Base-by-base conservation (phyloP, 2,113 vertebrate genomes). In the Pseudopipra pipra region DNA sequence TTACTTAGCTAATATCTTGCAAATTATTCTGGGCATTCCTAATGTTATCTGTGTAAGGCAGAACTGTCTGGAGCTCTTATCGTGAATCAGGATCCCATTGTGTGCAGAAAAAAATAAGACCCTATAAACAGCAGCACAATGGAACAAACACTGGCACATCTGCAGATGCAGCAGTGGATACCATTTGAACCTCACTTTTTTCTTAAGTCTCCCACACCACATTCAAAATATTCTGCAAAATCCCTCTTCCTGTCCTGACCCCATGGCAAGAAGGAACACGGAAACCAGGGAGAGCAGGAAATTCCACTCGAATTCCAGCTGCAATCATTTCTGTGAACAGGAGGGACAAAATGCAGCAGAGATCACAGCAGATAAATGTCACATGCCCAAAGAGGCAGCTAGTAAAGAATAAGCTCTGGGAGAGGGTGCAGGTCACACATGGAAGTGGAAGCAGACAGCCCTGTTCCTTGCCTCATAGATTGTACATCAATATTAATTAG, bases 271-370 rank as follows among this genome's bases (percentile, higher is more conserved):
- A 89, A 70, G 77, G 89, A 95, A 92, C 86, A 79, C 6, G 0
- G 94, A 95, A 95, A 92, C 77, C 78, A 73, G 76, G 73, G 88
- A 96, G 41, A 95, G 76, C 93, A 95, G 93, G 96, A 96, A 97
- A 96, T 95, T 93, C 96, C 95, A 94, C 92, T 88, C 79, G 56
- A 86, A 94, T 96, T 95, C 93, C 95, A 95, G 73, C 75, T 91
- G 79, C 82, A 91, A 86, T 74, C 27, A 49, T 80, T 96, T 93
- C 87, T 95, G 87, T 76, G 71, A 97, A 66, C 68, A 73, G 75
- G 27, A 90, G 90, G 63, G 85, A 89, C 55, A 90, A 89, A 87
- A 94, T 39, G 59, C 6, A 1, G 63, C 67, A 83, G 78, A 92
- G 87, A 94, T 70, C 4, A 4, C 5, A 1, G 68, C 35, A 82